A percentile compares a stretch with the other conserved stretches of the same genome.
phyloP scores from a whole-genome alignment of 1,140 invertebrate species.

The Bicyclus anynana region DNA sequence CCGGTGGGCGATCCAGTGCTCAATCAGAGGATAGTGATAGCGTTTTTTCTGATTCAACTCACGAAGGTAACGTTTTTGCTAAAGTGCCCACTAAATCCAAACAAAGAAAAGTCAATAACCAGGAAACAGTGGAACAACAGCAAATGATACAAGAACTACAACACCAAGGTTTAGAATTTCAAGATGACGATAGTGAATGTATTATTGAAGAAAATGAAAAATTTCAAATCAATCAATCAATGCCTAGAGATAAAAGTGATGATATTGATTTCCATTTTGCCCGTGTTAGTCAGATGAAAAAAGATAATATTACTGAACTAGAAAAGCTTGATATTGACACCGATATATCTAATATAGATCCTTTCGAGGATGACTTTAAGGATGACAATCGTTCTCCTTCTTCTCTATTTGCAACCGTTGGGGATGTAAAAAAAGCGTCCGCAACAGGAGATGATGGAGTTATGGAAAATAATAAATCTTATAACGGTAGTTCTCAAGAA shows the following conservation, averaged over 20 bases:
- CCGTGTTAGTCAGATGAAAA: constrained; percentile 69
- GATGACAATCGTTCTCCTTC: constrained; percentile 80
- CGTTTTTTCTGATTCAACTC: constrained; percentile 81
- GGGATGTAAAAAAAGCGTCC: constrained; percentile 82
- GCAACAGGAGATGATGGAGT: constrained; percentile 77
- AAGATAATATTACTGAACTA: constrained; percentile 68
- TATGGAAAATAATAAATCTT: constrained; percentile 79
- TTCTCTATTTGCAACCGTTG: constrained; percentile 84
- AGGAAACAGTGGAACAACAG: constrained; percentile 73
- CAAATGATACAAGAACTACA: constrained; percentile 72
- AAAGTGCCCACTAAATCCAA: constrained; percentile 79
- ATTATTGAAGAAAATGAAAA: constrained; percentile 61
- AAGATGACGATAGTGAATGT: constrained; percentile 46
- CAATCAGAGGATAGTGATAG: constrained; percentile 85
- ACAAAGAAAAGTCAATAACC: constrained; percentile 72
- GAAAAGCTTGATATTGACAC: constrained; percentile 76
- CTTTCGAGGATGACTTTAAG: constrained; percentile 80
- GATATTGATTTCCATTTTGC: constrained; percentile 74
- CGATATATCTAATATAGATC: constrained; percentile 78
- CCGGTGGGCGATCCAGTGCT: constrained; percentile 80
- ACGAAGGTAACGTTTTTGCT: constrained; percentile 80
- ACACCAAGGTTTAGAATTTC: constrained; percentile 65
- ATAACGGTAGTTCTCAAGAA: constrained; percentile 80
- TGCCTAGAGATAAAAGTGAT: constrained; percentile 69
- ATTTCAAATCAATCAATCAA: constrained; percentile 33